Evolutionary conservation across 1,140 invertebrate species (phyloP).

Genomic region (Aphis craccivora): DNA sequence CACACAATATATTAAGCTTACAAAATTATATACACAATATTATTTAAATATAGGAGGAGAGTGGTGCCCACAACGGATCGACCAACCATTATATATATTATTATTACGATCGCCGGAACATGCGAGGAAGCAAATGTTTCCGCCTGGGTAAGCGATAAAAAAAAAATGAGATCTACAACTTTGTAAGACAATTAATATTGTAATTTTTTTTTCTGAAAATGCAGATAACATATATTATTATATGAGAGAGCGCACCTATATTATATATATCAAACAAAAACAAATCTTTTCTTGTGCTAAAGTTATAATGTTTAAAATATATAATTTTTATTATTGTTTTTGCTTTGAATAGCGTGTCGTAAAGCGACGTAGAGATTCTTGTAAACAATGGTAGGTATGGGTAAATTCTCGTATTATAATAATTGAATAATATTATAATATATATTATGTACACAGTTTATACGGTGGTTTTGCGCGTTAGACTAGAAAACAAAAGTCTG

Average conservation of each 20-base stretch:
- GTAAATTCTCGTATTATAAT: neutral
- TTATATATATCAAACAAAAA: neutral
- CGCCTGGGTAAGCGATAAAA: neutral
- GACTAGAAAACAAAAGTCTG: conserved; percentile 27
- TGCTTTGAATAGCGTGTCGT: neutral
- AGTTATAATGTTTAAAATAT: neutral
- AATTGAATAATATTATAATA: neutral
- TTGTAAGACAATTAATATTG: conserved; percentile 34
- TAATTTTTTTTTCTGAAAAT: neutral
- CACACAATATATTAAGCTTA: conserved; percentile 50
- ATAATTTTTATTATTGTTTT: neutral
- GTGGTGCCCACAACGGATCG: neutral
- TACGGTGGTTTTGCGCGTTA: conserved; percentile 14
- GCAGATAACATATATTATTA: neutral
- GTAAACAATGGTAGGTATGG: neutral
- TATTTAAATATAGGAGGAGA: conserved; percentile 51
- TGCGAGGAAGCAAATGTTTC: conserved; percentile 12
- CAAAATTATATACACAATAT: conserved; percentile 47
- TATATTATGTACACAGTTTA: conserved; percentile 15
- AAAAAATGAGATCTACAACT: conserved; percentile 57
- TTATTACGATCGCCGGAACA: conserved; percentile 13
- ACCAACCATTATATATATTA: conserved; percentile 10
- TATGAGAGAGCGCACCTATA: neutral
- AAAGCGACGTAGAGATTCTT: neutral
- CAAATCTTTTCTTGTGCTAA: neutral